Evolutionary conservation across 2,888 invertebrate genomes (phyloP).

Genomic region (Raillietiella orientalis): DNA sequence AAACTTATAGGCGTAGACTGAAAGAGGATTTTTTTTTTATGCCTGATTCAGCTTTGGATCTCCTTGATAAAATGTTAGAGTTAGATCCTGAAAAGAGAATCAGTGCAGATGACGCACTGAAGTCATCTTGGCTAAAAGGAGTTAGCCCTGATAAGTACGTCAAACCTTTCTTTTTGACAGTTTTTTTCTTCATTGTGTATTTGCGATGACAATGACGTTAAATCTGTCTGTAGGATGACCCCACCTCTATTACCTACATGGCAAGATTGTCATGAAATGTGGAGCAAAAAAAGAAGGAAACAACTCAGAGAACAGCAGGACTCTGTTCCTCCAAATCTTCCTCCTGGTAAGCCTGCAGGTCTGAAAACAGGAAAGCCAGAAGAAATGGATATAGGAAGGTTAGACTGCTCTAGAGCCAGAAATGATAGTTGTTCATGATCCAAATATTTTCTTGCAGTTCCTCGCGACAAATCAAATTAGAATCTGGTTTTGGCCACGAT

Average conservation of each 20-base stretch:
- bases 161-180: not conserved
- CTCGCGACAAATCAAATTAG: conserved; percentile 23
- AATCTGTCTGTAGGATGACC: conserved; percentile 20
- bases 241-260: conserved; percentile 59
- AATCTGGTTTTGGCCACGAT: conserved; percentile 17
- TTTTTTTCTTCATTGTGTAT: conserved; percentile 1
- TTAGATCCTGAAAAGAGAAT: conserved; percentile 77
- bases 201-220: too few relatives aligned
- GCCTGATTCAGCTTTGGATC: conserved; percentile 53
- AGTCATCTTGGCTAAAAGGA: conserved; percentile 65
- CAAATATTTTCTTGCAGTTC: conserved; percentile 17
- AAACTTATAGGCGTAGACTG: conserved; percentile 51
- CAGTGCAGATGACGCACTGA: conserved; percentile 71
- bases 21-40: conserved; percentile 77
- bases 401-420: too few relatives aligned
- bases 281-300: conserved; percentile 80
- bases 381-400: too few relatives aligned
- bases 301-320: conserved; percentile 45
- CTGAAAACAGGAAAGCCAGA: too few relatives aligned
- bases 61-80: conserved; percentile 81
- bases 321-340: conserved; percentile 13
- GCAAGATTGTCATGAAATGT: conserved; percentile 97
- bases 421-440: too few relatives aligned
- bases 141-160: conserved; percentile 51
- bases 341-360: conserved; percentile 14